phyloP scores from a whole-genome alignment of 1,140 invertebrate genomes.

The Pemphigus obesinymphae region DNA sequence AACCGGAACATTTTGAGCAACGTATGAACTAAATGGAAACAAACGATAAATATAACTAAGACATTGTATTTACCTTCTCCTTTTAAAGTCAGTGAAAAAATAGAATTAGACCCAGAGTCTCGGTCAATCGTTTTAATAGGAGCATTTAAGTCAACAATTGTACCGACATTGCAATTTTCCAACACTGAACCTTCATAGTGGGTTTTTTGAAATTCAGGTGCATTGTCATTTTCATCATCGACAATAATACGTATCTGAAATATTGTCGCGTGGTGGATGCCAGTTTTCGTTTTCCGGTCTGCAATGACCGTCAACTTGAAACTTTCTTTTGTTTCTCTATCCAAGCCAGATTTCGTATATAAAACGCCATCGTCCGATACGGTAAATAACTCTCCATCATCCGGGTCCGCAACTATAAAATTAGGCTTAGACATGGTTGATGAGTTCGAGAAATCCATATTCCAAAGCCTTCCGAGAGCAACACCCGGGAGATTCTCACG shows the following conservation, averaged over 20 bases:
- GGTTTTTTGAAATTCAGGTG: constrained; percentile 69
- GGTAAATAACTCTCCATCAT: constrained; percentile 68
- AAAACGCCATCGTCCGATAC: constrained; percentile 73
- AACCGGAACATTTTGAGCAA: neutral
- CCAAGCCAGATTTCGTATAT: constrained; percentile 67
- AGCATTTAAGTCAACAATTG: constrained; percentile 64
- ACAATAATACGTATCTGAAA: constrained; percentile 54
- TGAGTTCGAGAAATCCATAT: constrained; percentile 42
- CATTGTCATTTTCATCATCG: constrained; percentile 86
- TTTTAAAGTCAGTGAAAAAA: constrained; percentile 67
- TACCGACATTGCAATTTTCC: constrained; percentile 71
- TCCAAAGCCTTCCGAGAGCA: constrained; percentile 66
- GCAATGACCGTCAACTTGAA: constrained; percentile 76
- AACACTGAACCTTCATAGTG: constrained; percentile 71
- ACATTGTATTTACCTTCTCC: constrained; percentile 54
- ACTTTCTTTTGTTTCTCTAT: constrained; percentile 67
- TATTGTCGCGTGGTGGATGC: constrained; percentile 36
- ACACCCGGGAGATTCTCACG: constrained; percentile 71
- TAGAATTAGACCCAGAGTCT: constrained; percentile 72
- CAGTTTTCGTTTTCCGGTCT: constrained; percentile 54
- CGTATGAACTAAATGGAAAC: neutral
- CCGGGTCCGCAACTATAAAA: constrained; percentile 72
- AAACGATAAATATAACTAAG: neutral
- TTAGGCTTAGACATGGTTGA: constrained; percentile 44
- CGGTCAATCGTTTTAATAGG: constrained; percentile 67